phyloP scores from a whole-genome alignment of 1,140 invertebrate species.

The Heliconius melpomene region DNA sequence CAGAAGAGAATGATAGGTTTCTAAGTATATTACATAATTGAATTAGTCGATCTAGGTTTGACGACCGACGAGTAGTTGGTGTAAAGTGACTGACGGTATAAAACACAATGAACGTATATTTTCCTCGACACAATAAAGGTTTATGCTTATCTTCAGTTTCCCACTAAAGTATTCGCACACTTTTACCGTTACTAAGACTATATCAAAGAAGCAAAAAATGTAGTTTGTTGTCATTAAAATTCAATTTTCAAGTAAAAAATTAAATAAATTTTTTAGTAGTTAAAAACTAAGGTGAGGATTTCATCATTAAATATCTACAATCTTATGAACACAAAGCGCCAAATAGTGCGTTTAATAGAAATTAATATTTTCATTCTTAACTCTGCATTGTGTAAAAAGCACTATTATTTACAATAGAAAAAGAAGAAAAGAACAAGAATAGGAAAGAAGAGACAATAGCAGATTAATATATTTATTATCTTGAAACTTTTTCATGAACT shows the following conservation, averaged over 20 bases:
- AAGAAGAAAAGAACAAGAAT: too few relatives aligned
- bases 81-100: background rate
- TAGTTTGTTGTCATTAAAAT: background rate
- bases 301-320: background rate
- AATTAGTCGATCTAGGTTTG: background rate
- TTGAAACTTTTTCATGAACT: background rate
- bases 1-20: background rate
- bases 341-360: too few relatives aligned
- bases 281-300: background rate
- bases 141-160: constrained; percentile 8
- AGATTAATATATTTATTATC: background rate
- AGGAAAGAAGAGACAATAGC: background rate
- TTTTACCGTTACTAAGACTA: constrained; percentile 1
- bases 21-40: background rate
- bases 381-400: too few relatives aligned
- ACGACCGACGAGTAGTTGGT: background rate
- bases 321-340: background rate
- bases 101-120: constrained; percentile 6
- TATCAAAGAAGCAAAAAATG: background rate
- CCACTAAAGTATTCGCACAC: constrained; percentile 9
- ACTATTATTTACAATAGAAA: too few relatives aligned
- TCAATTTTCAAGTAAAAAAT: background rate
- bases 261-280: too few relatives aligned
- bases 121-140: constrained; percentile 5
- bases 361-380: too few relatives aligned